Evolutionary conservation across 2,113 vertebrate species (phyloP).

Genomic region (Myanophis thanlyinensis): DNA sequence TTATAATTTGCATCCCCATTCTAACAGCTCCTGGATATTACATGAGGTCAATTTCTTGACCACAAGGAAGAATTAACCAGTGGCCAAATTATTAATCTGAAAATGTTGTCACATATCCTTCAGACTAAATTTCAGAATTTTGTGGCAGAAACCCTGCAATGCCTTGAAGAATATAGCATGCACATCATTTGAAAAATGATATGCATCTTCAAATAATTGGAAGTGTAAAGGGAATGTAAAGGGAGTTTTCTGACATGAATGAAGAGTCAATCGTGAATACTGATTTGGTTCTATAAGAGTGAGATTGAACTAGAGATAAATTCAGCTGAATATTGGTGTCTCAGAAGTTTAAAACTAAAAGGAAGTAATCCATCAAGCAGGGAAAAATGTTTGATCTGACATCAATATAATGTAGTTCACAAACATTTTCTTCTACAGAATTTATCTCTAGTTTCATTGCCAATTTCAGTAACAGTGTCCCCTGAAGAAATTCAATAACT

Average conservation of each 20-base stretch:
- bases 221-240: constrained; percentile 53
- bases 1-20: not conserved
- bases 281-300: constrained; percentile 48
- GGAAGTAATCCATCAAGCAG: constrained; percentile 51
- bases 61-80: not conserved
- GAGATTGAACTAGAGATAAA: constrained; percentile 54
- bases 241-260: constrained; percentile 48
- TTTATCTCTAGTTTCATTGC: constrained; percentile 28
- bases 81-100: not conserved
- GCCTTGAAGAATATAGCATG: constrained; percentile 14
- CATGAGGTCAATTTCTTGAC: constrained; percentile 7
- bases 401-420: constrained; percentile 48
- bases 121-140: not conserved
- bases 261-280: constrained; percentile 38
- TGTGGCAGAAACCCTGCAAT: not conserved
- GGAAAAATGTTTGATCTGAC: constrained; percentile 56
- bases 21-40: not conserved
- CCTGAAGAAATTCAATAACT: constrained; percentile 55
- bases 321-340: constrained; percentile 56
- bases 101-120: not conserved
- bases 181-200: constrained; percentile 17
- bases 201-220: constrained; percentile 45
- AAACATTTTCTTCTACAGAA: constrained; percentile 50
- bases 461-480: constrained; percentile 50
- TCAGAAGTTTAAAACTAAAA: constrained; percentile 59